Evolutionary conservation across 2,888 invertebrate species (phyloP).

Genomic region (Molorchus minor): DNA sequence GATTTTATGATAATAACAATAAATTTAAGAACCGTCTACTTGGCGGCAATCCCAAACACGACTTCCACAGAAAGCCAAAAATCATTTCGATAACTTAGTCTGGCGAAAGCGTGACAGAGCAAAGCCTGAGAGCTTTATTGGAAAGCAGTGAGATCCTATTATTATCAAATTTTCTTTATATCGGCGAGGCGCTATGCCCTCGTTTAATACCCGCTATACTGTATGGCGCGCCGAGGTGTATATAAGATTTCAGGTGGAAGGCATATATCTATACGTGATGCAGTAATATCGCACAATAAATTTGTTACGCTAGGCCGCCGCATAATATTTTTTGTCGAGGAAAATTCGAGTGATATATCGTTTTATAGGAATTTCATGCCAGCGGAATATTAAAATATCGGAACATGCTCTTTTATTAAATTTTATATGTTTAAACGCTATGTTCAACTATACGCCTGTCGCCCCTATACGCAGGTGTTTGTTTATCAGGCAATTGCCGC

Average conservation of each 20-base stretch:
- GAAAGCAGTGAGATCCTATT: constrained; percentile 11
- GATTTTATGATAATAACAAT: not conserved
- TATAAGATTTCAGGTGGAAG: not conserved
- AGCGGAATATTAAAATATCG: no score
- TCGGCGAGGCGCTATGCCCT: not conserved
- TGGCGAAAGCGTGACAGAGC: not conserved
- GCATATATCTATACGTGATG: no score
- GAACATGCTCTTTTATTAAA: no score
- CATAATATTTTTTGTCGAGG: no score
- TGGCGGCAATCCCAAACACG: constrained; percentile 7
- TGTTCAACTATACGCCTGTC: no score
- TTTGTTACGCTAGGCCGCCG: no score
- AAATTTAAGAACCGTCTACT: not conserved
- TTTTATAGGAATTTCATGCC: no score
- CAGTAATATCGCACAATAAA: no score
- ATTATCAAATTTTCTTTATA: constrained; percentile 22
- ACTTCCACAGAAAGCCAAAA: not conserved
- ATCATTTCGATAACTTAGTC: constrained; percentile 11
- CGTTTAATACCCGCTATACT: not conserved
- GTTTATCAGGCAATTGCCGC: no score
- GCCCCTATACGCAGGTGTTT: no score
- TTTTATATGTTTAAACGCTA: no score
- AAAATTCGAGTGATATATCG: no score
- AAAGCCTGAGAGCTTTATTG: constrained; percentile 12
- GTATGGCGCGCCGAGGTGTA: not conserved